A percentile compares a stretch with the other conserved stretches of the same genome.
These are phyloP conservation scores for Tenthredo mesomela DNA, from an alignment of 2,888 invertebrate species.

Conservation along the genomic window DNA sequence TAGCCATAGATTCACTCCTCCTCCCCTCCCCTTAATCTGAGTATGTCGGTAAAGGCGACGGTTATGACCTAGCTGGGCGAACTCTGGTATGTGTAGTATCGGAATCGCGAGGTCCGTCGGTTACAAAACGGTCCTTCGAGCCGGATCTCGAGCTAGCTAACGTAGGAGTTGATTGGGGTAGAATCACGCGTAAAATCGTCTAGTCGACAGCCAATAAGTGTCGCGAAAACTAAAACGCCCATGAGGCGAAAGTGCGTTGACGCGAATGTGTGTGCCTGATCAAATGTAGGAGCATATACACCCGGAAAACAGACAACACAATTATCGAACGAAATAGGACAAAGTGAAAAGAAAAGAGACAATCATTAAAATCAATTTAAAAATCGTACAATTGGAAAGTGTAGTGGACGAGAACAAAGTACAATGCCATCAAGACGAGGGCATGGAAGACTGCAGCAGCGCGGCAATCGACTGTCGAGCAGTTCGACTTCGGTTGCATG, in stretches of 20 bases:
- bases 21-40: too few species aligned
- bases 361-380: background rate
- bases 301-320: background rate
- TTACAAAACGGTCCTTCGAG: background rate
- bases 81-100: too few species aligned
- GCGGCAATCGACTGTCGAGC: background rate
- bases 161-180: background rate
- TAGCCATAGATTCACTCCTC: too few species aligned
- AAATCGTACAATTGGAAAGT: background rate
- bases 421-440: background rate
- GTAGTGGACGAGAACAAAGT: background rate
- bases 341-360: background rate
- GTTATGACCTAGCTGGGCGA: too few species aligned
- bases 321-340: background rate
- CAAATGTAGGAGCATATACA: background rate
- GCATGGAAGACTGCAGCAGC: background rate
- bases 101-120: background rate
- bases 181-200: background rate
- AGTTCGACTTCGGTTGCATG: background rate
- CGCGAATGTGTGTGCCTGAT: background rate
- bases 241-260: background rate
- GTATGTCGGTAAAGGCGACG: too few species aligned
- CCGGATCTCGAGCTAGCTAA: background rate
- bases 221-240: background rate
- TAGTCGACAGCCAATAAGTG: background rate